Conservation (phyloP, 2,113 vertebrate genomes). For the Podocnemis expansa region DNA sequence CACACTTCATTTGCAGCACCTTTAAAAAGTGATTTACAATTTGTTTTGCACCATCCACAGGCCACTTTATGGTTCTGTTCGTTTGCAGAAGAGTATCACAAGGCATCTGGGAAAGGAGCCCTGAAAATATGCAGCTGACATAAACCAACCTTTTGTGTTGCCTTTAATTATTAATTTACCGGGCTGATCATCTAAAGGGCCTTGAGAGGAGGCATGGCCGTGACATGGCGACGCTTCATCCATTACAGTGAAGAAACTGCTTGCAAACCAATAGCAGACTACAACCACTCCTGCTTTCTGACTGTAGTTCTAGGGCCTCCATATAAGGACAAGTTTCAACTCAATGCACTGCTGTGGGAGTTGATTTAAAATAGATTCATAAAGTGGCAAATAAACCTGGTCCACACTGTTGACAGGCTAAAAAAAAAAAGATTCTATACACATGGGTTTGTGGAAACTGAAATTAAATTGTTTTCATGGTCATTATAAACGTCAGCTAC, state of each 20-base stretch:
- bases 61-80: not conserved
- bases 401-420: not conserved
- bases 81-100: not conserved
- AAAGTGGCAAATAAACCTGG: not conserved
- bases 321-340: not conserved
- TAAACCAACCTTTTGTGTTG: not conserved
- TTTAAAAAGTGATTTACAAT: not conserved
- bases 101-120: not conserved
- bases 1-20: not conserved
- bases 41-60: not conserved
- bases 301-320: not conserved
- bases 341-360: accelerated
- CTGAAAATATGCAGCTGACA: not conserved
- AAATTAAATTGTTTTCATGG: conserved; percentile 7
- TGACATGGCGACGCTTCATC: too few species aligned
- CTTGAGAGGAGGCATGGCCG: not conserved
- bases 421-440: not conserved
- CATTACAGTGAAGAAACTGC: not conserved
- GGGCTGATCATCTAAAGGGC: not conserved
- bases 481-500: not conserved
- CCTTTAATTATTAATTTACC: not conserved
- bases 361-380: not conserved
- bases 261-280: not conserved
- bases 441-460: not conserved
- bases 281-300: too few species aligned